Conservation (phyloP, 2,113 vertebrate genomes). For the Neoarius graeffei region DNA sequence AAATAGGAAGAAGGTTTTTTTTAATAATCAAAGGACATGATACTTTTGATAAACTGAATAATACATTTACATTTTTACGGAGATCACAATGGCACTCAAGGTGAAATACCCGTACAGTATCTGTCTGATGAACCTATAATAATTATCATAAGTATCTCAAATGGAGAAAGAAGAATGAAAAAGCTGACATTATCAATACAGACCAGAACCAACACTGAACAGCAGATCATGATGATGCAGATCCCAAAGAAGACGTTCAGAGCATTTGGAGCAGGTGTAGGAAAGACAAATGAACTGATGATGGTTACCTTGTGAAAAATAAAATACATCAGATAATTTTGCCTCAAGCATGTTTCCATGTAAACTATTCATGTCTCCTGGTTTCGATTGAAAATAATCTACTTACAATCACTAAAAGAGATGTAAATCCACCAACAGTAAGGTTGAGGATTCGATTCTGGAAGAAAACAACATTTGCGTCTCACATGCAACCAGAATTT, state of each 20-base stretch:
- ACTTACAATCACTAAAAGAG: slow-evolving; percentile 89
- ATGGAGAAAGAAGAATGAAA: not conserved
- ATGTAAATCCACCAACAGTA: slow-evolving; percentile 84
- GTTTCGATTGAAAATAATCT: slow-evolving; percentile 24
- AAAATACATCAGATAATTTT: not conserved
- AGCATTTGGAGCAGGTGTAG: slow-evolving; percentile 69
- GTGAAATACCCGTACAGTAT: not conserved
- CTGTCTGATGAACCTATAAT: not conserved
- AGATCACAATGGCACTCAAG: not conserved
- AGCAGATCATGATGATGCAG: slow-evolving; percentile 73
- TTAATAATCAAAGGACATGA: not conserved
- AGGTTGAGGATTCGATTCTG: slow-evolving; percentile 93
- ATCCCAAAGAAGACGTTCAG: slow-evolving; percentile 76
- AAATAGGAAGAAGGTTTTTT: not conserved
- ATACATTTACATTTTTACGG: not conserved
- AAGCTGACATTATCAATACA: not conserved
- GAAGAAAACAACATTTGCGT: slow-evolving; percentile 33
- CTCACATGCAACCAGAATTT: not conserved
- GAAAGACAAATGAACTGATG: slow-evolving; percentile 75
- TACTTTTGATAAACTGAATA: not conserved
- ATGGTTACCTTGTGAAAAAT: slow-evolving; percentile 67
- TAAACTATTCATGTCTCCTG: not conserved
- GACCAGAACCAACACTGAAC: slow-evolving; percentile 73
- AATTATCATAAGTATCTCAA: not conserved
- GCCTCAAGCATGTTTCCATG: not conserved